Evolutionary conservation across 2,797 vertebrate species (phyloP), one percentile per base, ranked within the genome.

Genomic region (Xerus rutilus): DNA sequence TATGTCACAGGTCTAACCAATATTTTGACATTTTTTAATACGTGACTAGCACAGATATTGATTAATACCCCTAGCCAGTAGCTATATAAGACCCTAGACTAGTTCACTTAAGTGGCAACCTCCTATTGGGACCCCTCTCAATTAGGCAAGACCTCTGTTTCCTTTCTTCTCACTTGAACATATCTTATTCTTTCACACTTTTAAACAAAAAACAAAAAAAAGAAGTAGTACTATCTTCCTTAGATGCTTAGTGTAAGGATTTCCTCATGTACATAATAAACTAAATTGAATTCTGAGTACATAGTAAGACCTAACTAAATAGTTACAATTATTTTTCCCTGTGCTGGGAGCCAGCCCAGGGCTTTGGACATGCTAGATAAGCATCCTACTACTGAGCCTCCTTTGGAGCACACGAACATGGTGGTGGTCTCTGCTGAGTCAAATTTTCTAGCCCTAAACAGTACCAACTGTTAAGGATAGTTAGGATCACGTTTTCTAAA

Each of bases 381-480:
- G 43, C 7, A 8, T 25, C 54, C 62, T 67, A 15, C 47, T 18
- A 23, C 25, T 39, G 13, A 54, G 20, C 25, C 25, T 32, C 12
- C 7, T 7, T 6, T 25, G 45, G 82, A 30, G 64, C 20, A 18
- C 79, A 14, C 47, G 59, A 21, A 10, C 18, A 74, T 4, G 14
- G 59, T 12, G 49, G 64, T 32, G 23, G 11, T 45, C 72, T 86
- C 35, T 67, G 43, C 47, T 88, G 69, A 84, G 59, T 76, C 62
- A 81, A 62, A 67, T 20, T 7, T 35, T 35, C 11, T 18, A n/a
- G 54, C 9, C 57, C 57, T 72, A 35, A 91, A 77, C 5, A 91
- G 39, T 81, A 81, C 45, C 62, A 88, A 49, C 64, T 85, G 78
- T 11, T 81, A 81, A 64, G 39, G 86, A 91, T 69, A 93, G 93